Evolutionary conservation across 2,888 invertebrate genomes (phyloP).

Genomic region (Ochropacha duplaris): DNA sequence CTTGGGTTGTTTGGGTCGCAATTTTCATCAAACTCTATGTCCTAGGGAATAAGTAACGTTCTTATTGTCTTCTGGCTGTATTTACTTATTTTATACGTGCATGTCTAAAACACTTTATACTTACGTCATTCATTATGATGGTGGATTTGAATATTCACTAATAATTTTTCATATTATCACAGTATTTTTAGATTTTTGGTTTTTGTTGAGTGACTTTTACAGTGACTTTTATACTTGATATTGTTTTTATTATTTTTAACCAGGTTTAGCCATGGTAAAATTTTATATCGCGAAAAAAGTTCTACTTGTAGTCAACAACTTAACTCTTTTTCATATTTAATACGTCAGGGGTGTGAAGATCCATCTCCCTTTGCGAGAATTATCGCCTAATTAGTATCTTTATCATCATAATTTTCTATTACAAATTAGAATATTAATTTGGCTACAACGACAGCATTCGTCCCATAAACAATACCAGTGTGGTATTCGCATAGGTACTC

Average conservation of each 20-base stretch:
- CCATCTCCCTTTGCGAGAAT: no score
- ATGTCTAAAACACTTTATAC: conserved; percentile 7
- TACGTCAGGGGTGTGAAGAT: no score
- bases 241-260: not conserved
- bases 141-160: conserved; percentile 1
- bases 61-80: no score
- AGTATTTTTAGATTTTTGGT: not conserved
- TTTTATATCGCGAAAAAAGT: no score
- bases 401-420: no score
- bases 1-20: conserved; percentile 72
- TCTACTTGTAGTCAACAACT: no score
- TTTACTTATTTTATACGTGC: not conserved
- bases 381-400: no score
- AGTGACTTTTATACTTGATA: not conserved
- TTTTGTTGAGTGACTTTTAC: not conserved
- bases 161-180: conserved; percentile 7
- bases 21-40: conserved; percentile 61
- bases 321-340: no score
- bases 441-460: no score
- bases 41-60: conserved; percentile 32
- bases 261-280: not conserved
- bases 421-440: no score
- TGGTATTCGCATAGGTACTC: no score
- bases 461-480: no score
- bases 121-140: conserved; percentile 19